phyloP scores from a whole-genome alignment of 2,888 invertebrate genomes.

The Megamerina dolium region DNA sequence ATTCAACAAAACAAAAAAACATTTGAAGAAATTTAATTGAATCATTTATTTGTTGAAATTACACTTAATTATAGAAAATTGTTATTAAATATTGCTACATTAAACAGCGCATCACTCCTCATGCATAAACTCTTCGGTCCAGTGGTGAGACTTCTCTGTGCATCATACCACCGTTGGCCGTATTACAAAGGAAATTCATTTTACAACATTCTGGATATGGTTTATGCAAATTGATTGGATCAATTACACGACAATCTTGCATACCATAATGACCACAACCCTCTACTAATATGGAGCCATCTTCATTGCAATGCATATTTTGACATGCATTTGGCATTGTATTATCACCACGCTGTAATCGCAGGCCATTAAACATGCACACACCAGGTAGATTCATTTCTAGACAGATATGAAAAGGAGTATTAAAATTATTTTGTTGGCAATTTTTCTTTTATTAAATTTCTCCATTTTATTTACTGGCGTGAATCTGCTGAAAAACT shows the following conservation, averaged over 20 bases:
- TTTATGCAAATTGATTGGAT: slow-evolving; percentile 20
- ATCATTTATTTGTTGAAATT: too few relatives aligned
- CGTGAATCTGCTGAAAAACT: slow-evolving; percentile 3
- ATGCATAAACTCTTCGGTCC: slow-evolving; percentile 18
- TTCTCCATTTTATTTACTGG: not conserved
- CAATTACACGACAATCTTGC: slow-evolving; percentile 22
- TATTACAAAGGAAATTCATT: slow-evolving; percentile 27
- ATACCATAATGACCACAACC: slow-evolving; percentile 26
- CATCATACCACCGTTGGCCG: slow-evolving; percentile 14
- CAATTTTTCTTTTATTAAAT: not conserved
- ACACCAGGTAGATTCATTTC: slow-evolving; percentile 23
- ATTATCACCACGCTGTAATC: slow-evolving; percentile 25
- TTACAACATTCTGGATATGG: slow-evolving; percentile 30
- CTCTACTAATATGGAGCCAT: slow-evolving; percentile 28
- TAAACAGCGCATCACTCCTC: too few relatives aligned
- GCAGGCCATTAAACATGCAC: slow-evolving; percentile 27
- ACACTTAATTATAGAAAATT: too few relatives aligned
- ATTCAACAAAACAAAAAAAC: too few relatives aligned
- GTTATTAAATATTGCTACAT: too few relatives aligned
- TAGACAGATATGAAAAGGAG: slow-evolving; percentile 1
- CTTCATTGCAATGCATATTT: slow-evolving; percentile 28
- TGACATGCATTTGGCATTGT: slow-evolving; percentile 24
- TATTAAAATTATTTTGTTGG: not conserved
- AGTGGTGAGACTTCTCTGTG: slow-evolving; percentile 21
- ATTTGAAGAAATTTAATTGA: too few relatives aligned